Evolutionary conservation across 2,113 vertebrate species (phyloP), one percentile per base, ranked within the genome.

Genomic region (Mormyrus iriodes): DNA sequence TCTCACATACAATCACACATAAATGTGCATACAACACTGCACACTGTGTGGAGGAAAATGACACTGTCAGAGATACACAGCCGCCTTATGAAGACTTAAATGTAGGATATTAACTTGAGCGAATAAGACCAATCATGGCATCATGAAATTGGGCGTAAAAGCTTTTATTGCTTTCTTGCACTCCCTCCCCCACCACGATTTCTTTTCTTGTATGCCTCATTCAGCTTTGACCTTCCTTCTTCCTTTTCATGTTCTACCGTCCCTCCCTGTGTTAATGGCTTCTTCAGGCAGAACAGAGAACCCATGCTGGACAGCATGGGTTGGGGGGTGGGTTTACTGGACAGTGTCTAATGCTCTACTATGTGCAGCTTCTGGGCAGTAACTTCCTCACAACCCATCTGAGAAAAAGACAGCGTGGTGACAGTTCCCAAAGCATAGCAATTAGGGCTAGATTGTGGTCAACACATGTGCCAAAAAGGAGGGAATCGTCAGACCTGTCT

Each of bases 101-200:
- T 85, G 61, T 65, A 84, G 51, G 90, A 91, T 79, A 88, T 93
- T 92, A 91, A 90, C 86, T 88, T 12, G 86, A 84, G 90, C 82
- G 93, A 93, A 93, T 92, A 92, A 89, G 82, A 55, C 58, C 92
- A 90, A 94, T 95, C 94, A 95, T 93, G 91, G 90, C 92, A 90
- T 94, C 92, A 95, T 93, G 92, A 95, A 95, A 95, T 94, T 92
- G 95, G 31, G 91, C 91, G 91, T 93, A 92, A 91, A 93, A 94
- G 90, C 93, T 85, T 94, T 95, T 90, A 48, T 94, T 93, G 95
- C 94, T 94, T 94, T 95, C 92, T 91, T 88, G 76, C 85, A 88
- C 53, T 51, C 88, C 82, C 27, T 51, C 24, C 79, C 88, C 65
- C 90, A 17, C 12, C 46, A 39, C 86, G 42, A 42, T 46, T n/a